These are phyloP conservation scores for Arremon brunneinucha DNA, from an alignment of 2,797 vertebrate species.

Conservation along the genomic window DNA sequence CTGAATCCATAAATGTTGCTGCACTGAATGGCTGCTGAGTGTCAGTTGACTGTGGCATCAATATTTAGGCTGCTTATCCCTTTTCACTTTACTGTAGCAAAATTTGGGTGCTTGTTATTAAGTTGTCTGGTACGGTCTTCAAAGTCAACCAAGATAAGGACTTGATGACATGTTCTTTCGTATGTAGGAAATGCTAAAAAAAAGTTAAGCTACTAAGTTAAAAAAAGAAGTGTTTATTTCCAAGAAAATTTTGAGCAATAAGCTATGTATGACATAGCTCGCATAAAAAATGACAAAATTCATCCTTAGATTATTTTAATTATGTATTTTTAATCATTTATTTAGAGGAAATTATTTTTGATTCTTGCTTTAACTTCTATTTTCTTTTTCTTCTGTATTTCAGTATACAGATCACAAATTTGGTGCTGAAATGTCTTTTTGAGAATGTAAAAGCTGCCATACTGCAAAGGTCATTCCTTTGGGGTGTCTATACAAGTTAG, in stretches of 20 bases:
- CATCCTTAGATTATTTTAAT: background rate
- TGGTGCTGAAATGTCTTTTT: background rate
- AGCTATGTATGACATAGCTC: background rate
- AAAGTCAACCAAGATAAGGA: background rate
- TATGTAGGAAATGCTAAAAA: background rate
- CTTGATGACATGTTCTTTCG: background rate
- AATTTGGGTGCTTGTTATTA: background rate
- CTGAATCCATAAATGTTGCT: background rate
- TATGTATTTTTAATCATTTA: background rate
- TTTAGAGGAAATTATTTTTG: background rate
- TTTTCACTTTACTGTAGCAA: background rate
- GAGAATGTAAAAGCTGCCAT: background rate
- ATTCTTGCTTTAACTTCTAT: background rate
- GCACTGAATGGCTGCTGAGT: background rate
- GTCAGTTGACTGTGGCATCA: background rate
- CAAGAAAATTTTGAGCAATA: background rate
- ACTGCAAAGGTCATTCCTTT: background rate
- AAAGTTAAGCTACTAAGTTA: background rate
- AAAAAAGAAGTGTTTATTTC: background rate
- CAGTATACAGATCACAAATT: background rate
- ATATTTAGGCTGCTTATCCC: background rate
- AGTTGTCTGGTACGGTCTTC: background rate
- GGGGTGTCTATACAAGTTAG: background rate
- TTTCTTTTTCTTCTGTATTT: background rate
- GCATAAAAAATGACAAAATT: background rate